Evolutionary conservation across 2,888 invertebrate genomes (phyloP), one percentile per base, ranked within the genome.

Genomic region (Trimorus sp.): DNA sequence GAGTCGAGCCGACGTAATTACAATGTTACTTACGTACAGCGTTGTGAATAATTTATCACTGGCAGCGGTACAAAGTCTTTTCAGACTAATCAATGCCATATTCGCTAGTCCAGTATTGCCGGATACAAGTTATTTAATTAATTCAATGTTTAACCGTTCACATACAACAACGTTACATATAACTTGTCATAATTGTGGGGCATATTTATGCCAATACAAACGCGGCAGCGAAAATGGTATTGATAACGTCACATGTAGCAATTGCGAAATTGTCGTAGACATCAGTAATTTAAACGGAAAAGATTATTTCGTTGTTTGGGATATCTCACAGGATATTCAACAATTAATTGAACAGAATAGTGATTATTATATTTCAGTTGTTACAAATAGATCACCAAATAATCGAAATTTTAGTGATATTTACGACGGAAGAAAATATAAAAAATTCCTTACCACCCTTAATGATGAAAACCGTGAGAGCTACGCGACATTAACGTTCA

Each of bases 391-490:
- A 49, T 26, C 38, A 16, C 16, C 36, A 16, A 9, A 74, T 15
- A 42, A 54, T 42, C 48, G 62, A 11, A 11, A 26, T 42, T 63
- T 73, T n/a, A 48, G 45, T 11, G 84, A 84, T 62, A 77, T 82
- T 51, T 79, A 79, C 48, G 79, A 84, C 51, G 82, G 83, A 1
- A 77, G 77, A 53, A 63, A 70, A 51, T 84, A 82, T 38, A 12
- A 60, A 38, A 51, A 74, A 26, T 84, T 84, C 38, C 48, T 77
- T 8, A 59, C 77, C 36, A 60, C 14, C 11, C 73, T 82, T 11
- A 42, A 42, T 40, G 11, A 37, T 54, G 74, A 68, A 40, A 56
- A 70, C 45, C 60, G 70, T 54, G 9, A 79, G 14, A 51, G 56
- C 26, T 82, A 79, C 58, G 81, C 79, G 14, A 82, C 84, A 8